Conservation (phyloP, 2,888 invertebrate genomes). For the Epinotia bilunana region DNA sequence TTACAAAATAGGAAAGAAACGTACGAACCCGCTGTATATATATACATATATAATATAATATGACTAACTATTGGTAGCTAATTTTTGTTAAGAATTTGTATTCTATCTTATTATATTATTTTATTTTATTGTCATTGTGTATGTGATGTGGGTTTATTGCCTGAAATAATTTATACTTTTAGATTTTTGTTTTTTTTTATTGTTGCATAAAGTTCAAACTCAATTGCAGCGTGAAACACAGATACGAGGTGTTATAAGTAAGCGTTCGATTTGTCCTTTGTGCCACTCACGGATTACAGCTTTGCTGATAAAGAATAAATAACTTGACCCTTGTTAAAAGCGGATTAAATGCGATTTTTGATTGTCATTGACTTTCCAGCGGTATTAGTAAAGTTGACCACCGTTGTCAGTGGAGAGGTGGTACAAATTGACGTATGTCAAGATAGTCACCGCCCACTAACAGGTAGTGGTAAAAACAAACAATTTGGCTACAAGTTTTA, state of each 20-base stretch:
- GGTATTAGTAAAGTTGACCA: conserved; percentile 16
- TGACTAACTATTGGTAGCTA: no score
- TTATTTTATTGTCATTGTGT: no score
- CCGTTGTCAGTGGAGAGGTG: conserved; percentile 35
- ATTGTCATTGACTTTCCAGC: not conserved
- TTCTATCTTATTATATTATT: no score
- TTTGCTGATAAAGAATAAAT: not conserved
- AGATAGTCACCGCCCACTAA: conserved; percentile 36
- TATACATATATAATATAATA: no score
- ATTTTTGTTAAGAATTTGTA: no score
- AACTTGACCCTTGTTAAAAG: not conserved
- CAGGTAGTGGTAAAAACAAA: conserved; percentile 33
- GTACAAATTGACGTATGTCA: conserved; percentile 42
- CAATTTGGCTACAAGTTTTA: conserved; percentile 19
- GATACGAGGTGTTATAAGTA: conserved; percentile 1
- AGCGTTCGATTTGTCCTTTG: conserved; percentile 37
- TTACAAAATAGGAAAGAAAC: no score
- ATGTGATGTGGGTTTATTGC: no score
- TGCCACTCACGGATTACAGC: conserved; percentile 26
- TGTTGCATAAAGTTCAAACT: not conserved
- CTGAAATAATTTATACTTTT: no score
- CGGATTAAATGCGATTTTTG: conserved; percentile 13
- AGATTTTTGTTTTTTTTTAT: no score
- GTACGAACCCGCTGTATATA: no score
- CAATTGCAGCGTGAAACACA: not conserved